Evolutionary conservation across 2,888 invertebrate species (phyloP).

Genomic region (Trachelus iudaicus): DNA sequence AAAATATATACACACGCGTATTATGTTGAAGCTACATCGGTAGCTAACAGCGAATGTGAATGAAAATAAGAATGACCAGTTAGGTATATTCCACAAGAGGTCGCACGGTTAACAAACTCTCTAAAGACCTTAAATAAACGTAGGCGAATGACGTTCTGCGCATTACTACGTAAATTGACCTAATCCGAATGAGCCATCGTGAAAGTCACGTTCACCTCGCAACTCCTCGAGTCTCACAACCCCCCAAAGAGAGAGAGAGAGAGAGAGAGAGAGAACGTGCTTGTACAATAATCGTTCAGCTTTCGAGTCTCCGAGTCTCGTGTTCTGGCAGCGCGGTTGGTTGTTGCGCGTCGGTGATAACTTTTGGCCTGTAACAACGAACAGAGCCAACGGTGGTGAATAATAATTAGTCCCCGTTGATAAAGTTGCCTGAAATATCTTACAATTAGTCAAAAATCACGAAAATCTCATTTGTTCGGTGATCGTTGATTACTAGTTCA

Average conservation of each 20-base stretch:
- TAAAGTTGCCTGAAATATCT: not conserved
- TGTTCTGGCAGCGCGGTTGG: not conserved
- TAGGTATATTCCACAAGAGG: not conserved
- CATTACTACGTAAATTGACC: slow-evolving; percentile 11
- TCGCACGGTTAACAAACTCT: slow-evolving; percentile 11
- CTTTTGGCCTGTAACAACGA: not conserved
- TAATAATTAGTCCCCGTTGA: not conserved
- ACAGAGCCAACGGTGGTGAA: not conserved
- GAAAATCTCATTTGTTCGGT: not conserved
- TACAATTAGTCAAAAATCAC: not conserved
- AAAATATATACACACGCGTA: no score
- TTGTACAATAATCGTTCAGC: not conserved
- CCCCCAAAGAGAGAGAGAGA: not conserved
- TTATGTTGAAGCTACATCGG: not conserved
- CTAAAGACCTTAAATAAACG: slow-evolving; percentile 10
- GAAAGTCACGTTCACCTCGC: slow-evolving; percentile 6
- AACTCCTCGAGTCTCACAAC: not conserved
- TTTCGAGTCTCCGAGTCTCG: not conserved
- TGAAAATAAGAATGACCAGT: not conserved
- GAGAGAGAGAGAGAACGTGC: not conserved
- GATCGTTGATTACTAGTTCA: not conserved
- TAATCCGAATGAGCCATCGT: slow-evolving; percentile 10
- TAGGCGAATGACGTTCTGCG: slow-evolving; percentile 14
- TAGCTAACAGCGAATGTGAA: not conserved
- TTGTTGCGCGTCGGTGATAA: not conserved